Percentiles rank a stretch among this genome's conserved stretches.
Evolutionary conservation across 2,113 vertebrate genomes (phyloP).

Genomic region (Zingel zingel): DNA sequence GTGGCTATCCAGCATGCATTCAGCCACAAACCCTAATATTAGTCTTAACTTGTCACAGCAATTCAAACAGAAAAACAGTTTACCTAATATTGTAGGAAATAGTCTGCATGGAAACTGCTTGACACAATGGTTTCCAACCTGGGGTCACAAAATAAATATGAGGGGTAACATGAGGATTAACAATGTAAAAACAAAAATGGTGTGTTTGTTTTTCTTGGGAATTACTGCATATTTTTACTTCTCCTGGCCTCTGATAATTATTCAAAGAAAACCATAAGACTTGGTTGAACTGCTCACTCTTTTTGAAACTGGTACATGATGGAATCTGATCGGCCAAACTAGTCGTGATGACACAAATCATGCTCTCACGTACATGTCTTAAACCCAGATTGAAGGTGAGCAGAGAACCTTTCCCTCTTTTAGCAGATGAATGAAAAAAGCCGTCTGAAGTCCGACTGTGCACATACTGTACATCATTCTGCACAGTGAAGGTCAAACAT

Average conservation of each 20-base stretch:
- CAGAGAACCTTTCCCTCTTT: not conserved
- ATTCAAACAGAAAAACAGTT: slow-evolving; percentile 16
- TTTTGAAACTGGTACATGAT: not conserved
- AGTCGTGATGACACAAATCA: not conserved
- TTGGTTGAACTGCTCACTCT: not conserved
- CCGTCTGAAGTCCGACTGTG: not conserved
- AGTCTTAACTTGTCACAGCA: slow-evolving; percentile 31
- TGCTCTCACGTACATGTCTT: not conserved
- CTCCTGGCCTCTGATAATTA: not conserved
- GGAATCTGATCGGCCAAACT: not conserved
- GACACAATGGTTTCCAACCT: not conserved
- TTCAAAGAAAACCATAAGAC: not conserved
- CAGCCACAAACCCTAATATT: slow-evolving; percentile 34
- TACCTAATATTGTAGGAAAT: slow-evolving; percentile 4
- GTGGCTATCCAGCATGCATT: slow-evolving; percentile 27
- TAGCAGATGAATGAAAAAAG: not conserved
- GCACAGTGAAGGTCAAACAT: slow-evolving; percentile 23
- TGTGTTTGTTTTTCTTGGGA: not conserved
- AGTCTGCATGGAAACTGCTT: not conserved
- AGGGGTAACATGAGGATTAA: slow-evolving; percentile 2
- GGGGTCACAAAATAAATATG: slow-evolving; percentile 8
- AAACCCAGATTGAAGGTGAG: not conserved
- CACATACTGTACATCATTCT: not conserved
- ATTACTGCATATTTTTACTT: not conserved
- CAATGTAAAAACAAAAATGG: slow-evolving; percentile 6